Evolutionary conservation across 2,797 vertebrate species (phyloP).

Genomic region (Phylloscopus collybita): DNA sequence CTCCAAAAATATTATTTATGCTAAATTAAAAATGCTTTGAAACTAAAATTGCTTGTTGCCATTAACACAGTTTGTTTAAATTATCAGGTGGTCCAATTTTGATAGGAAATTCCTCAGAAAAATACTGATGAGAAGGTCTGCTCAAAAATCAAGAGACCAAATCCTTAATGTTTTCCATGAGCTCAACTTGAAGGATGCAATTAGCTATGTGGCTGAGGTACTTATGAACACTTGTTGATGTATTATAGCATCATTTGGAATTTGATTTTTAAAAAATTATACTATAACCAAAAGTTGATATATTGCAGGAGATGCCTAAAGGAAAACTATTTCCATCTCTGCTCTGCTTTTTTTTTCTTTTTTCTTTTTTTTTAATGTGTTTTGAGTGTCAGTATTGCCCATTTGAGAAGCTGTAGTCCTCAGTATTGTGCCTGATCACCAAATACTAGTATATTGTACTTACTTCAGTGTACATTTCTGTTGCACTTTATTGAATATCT

Average conservation of each 20-base stretch:
- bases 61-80: slow-evolving; percentile 32
- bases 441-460: neutral
- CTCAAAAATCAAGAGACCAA: slow-evolving; percentile 86
- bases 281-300: neutral
- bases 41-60: slow-evolving; percentile 5
- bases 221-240: neutral
- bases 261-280: neutral
- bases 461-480: neutral
- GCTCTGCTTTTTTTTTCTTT: neutral
- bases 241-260: neutral
- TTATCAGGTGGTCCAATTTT: slow-evolving; percentile 89
- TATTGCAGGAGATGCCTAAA: neutral
- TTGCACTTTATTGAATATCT: neutral
- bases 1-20: neutral
- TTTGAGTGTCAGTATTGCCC: neutral
- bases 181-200: slow-evolving; percentile 94
- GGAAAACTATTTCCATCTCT: neutral
- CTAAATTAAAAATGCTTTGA: neutral
- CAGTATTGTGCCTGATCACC: neutral
- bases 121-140: slow-evolving; percentile 89
- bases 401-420: neutral
- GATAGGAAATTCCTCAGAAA: slow-evolving; percentile 88
- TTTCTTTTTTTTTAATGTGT: neutral
- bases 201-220: slow-evolving; percentile 93
- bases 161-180: slow-evolving; percentile 93